phyloP scores from a whole-genome alignment of 2,113 vertebrate genomes.

The Pseudopipra pipra region DNA sequence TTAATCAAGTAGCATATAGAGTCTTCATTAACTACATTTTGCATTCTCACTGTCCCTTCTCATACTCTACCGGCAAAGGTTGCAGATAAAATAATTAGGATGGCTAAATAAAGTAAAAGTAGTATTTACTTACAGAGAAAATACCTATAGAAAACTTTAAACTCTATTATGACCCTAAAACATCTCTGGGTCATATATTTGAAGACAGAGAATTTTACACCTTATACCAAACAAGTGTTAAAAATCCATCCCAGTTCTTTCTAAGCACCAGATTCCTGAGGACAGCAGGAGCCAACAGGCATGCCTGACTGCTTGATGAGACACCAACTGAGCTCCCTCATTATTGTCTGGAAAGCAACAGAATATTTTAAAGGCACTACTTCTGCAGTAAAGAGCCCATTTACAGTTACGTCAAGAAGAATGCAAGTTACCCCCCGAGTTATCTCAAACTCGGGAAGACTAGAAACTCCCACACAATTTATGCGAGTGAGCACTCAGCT shows the following conservation, averaged over 20 bases:
- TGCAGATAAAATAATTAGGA: background rate
- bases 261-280: background rate
- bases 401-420: background rate
- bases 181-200: background rate
- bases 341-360: background rate
- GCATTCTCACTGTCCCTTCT: background rate
- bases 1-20: background rate
- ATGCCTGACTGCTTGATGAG: background rate
- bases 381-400: background rate
- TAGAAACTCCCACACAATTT: background rate
- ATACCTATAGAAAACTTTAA: background rate
- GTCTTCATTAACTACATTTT: background rate
- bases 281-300: background rate
- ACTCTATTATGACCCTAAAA: background rate
- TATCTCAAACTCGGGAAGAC: background rate
- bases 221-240: background rate
- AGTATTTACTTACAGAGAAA: background rate
- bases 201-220: background rate
- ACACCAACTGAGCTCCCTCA: background rate
- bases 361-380: background rate
- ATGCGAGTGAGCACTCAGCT: background rate
- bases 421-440: background rate
- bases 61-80: background rate
- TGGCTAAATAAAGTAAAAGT: background rate
- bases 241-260: background rate